These are phyloP conservation scores for Tenrec ecaudatus DNA, from an alignment of 2,113 vertebrate genomes.

Conservation along the genomic window DNA sequence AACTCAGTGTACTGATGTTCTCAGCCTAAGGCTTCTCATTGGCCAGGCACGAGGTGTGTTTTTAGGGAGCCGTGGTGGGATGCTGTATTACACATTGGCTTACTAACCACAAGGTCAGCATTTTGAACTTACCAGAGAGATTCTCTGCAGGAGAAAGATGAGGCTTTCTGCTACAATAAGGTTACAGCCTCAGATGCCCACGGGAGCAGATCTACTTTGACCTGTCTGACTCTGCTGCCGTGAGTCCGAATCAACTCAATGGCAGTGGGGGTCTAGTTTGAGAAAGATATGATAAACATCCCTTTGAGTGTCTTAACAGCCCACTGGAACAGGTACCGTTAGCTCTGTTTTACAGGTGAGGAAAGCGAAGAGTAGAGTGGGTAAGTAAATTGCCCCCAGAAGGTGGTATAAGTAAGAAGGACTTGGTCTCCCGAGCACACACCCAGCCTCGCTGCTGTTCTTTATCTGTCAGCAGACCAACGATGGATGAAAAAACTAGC, in stretches of 20 bases:
- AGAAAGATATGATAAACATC: background rate
- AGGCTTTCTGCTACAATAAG: too few relatives aligned
- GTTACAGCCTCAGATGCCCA: too few relatives aligned
- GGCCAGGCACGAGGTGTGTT: background rate
- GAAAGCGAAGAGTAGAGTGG: background rate
- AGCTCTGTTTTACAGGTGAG: conserved; percentile 34
- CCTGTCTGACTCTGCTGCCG: too few relatives aligned
- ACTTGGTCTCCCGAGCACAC: background rate
- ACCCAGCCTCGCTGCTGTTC: background rate
- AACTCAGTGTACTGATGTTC: background rate
- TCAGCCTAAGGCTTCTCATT: background rate
- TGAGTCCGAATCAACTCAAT: too few relatives aligned
- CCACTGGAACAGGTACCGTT: background rate
- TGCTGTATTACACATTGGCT: too few relatives aligned
- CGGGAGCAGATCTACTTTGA: too few relatives aligned
- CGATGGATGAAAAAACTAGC: background rate
- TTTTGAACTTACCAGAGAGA: too few relatives aligned
- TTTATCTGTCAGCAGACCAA: background rate
- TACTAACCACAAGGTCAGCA: too few relatives aligned
- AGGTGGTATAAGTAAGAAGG: background rate
- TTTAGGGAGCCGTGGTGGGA: too few relatives aligned
- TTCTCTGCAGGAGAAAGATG: too few relatives aligned
- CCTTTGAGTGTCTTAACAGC: background rate
- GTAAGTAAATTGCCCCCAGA: conserved; percentile 5
- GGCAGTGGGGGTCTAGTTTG: too few relatives aligned